Evolutionary conservation across 2,797 vertebrate genomes (phyloP), one percentile per base, ranked within the genome.

Genomic region (Platyrinchus mystaceus): DNA sequence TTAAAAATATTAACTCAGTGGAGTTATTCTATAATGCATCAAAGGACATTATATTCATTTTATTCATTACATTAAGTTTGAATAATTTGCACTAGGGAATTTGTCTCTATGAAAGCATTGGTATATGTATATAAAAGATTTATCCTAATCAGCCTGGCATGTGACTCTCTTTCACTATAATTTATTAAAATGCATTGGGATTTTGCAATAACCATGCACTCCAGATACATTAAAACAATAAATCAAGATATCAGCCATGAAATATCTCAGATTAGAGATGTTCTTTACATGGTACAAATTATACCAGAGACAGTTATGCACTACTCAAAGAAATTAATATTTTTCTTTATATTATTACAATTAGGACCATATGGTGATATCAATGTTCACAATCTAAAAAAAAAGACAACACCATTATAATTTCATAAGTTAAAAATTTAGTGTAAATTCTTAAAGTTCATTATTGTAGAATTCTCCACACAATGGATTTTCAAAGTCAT

Each of bases 141-240:
- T 97, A 94, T 95, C 80, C 60, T 95, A 95, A 97, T 97, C 46
- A 88, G 26, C 41, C 58, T 84, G 78, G 60, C 43, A 95, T 34
- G 76, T 84, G 37, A 71, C 39, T 85, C 52, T 95, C 92, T n/a
- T n/a, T 94, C 94, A 75, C 55, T 63, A 15, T 7, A 69, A 68
- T 83, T 80, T 84, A 86, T 91, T 75, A 82, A 84, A 94, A 95
- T 87, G 27, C 18, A 79, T 62, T 87, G 47, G 37, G 63, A 81
- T 91, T 92, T 94, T 70, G 27, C 56, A 83, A 87, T 86, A 93
- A 84, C 64, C 37, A 70, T 86, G 41, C 34, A 79, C 44, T 89
- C 73, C 5, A 15, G 68, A 76, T 69, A 62, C 24, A 90, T 21
- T 88, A 80, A 95, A 97, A 92, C 26, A 41, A 63, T 94, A 91